Evolutionary conservation across 2,113 vertebrate genomes (phyloP), one percentile per base, ranked within the genome.

Genomic region (Ibidorhyncha struthersii): DNA sequence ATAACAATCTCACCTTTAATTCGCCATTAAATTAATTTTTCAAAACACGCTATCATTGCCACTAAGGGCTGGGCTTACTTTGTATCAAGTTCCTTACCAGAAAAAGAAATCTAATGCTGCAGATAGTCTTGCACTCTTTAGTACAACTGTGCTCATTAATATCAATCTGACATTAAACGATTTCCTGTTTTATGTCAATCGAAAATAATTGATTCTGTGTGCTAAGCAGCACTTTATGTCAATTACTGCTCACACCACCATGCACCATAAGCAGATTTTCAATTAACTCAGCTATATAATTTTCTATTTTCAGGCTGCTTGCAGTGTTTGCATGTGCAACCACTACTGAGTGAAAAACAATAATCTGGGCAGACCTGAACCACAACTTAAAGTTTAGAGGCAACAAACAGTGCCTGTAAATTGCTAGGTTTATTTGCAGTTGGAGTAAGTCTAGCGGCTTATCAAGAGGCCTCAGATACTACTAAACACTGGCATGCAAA

Each of bases 181-280:
- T 96, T 97, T 96, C 89, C 94, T 97, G 95, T 34, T 96, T 96
- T 95, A 94, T 95, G 93, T 96, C 97, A 97, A 95, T 97, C 72
- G 93, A 96, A 97, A 97, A 95, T 90, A 97, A 97, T 95, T 96
- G 97, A 97, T 97, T 96, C 79, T 88, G 45, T 96, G 94, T 95
- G 90, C 91, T 95, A 95, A 96, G 95, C 82, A 96, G 97, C 95
- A 97, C 95, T 97, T 97, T 96, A 71, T 95, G 96, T 96, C 96
- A 96, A 96, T 97, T 97, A 96, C 93, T 96, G 95, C 59, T 91
- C 89, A 86, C 14, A 4, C 90, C 87, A 82, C 94, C 91, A 83
- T 95, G 93, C 91, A 95, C 83, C 85, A 93, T 96, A 96, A 95
- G 89, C 93, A 97, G 94, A 89, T 97, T 97, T 98, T 96, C 95